Base-by-base conservation (phyloP, 2,113 vertebrate species). In the Dissostichus mawsoni region DNA sequence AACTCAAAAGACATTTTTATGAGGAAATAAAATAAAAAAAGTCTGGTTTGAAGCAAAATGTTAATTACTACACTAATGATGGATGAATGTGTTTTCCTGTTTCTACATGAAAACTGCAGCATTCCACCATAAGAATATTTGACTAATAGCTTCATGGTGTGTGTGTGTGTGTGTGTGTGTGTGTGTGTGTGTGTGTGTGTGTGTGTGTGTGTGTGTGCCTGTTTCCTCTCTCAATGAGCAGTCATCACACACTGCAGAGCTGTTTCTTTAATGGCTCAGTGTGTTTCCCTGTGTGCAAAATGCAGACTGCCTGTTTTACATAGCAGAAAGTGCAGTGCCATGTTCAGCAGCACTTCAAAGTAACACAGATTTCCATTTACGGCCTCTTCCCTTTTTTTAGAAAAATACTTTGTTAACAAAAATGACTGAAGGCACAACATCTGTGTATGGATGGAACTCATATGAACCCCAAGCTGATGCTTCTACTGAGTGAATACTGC, bases 191-290 rank as follows among this genome's bases (percentile, higher is more conserved):
- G 25, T 25, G 25, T 25, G 25, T 25, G 25, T 25, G 25, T 36
- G 33, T 36, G 33, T 36, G 33, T 25, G 18, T 41, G 79, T 75
- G 51, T 82, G 45, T 14, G 50, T 50, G 62, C 10, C 41, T 45
- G 81, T 57, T 64, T 2, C 8, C 8, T 82, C 36, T 77, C 33
- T 41, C 56, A 33, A 74, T 41, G 41, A 69, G 64, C 23, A 57
- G 55, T 16, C 2, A 75, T n/a, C 52, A 70, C 8, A 51, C 69
- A 61, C 29, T 3, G 1, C 73, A 58, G 44, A 12, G 6, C 23
- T 18, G 17, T 36, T 53, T 82, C 62, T 20, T 23, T 56, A 78
- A 45, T 59, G 62, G 62, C 20, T 62, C 74, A 56, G 41, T 45
- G 55, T 47, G 78, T 66, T 67, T 64, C 58, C 58, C 51, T 0